A percentile compares a stretch with the other conserved stretches of the same genome.
Conservation (phyloP, 2,113 vertebrate species). For the Corydoras sp. region DNA sequence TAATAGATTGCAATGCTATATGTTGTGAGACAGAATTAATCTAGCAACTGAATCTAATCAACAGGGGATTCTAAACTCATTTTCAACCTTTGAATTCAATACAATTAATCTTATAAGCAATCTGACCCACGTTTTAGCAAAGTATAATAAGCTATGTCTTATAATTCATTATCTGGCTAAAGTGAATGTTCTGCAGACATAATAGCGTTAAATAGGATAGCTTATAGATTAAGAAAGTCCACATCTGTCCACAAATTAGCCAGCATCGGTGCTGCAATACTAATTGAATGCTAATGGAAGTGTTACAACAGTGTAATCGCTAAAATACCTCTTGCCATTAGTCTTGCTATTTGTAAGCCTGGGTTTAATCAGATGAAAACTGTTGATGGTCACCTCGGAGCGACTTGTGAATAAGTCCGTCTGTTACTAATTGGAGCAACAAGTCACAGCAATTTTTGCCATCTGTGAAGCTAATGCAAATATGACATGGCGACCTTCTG, state of each 20-base stretch:
- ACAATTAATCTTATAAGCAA: slow-evolving; percentile 18
- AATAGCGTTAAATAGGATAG: background rate
- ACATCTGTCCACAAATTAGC: slow-evolving; percentile 10
- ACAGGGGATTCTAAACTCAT: background rate
- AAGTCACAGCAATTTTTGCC: slow-evolving; percentile 12
- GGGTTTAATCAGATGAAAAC: slow-evolving; percentile 17
- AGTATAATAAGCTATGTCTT: slow-evolving; percentile 2
- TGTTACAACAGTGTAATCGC: slow-evolving; percentile 8
- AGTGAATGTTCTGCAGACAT: slow-evolving; percentile 4
- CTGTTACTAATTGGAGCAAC: slow-evolving; percentile 23
- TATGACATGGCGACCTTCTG: background rate
- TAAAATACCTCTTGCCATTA: slow-evolving; percentile 5
- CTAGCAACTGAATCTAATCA: slow-evolving; percentile 7
- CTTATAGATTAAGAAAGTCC: background rate
- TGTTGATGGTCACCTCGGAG: slow-evolving; percentile 13
- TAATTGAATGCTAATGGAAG: slow-evolving; percentile 19
- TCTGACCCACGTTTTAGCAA: background rate
- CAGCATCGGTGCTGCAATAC: background rate
- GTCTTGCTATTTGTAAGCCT: slow-evolving; percentile 8
- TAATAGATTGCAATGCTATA: background rate
- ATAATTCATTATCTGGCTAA: slow-evolving; percentile 14
- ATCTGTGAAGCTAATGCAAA: slow-evolving; percentile 24
- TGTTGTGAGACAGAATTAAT: slow-evolving; percentile 9
- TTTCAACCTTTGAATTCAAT: slow-evolving; percentile 6
- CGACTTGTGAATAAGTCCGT: slow-evolving; percentile 22